Evolutionary conservation across 2,888 invertebrate genomes (phyloP).

Genomic region (Steromphala cineraria): DNA sequence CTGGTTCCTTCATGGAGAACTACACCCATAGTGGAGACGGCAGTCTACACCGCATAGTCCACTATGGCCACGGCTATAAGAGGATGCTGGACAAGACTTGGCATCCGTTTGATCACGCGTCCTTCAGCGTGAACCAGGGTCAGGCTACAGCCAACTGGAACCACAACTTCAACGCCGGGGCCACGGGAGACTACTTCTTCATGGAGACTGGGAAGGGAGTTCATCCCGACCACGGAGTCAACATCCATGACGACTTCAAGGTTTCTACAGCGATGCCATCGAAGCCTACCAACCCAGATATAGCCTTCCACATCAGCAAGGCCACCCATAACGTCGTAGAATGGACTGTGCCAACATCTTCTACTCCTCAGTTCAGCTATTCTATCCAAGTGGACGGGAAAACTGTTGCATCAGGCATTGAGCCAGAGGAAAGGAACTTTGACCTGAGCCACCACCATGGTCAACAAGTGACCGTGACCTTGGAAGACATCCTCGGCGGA

Average conservation of each 20-base stretch:
- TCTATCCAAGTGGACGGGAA: constrained; percentile 37
- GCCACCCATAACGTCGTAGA: constrained; percentile 29
- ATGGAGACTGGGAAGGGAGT: constrained; percentile 52
- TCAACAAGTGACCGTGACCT: background rate
- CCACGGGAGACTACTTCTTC: constrained; percentile 30
- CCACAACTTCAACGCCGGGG: constrained; percentile 41
- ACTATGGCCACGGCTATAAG: constrained; percentile 48
- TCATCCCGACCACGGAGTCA: constrained; percentile 31
- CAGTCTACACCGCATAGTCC: constrained; percentile 38
- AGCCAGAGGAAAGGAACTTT: constrained; percentile 6
- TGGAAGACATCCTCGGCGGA: background rate
- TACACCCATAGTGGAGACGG: constrained; percentile 46
- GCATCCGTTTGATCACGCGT: constrained; percentile 43
- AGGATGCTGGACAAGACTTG: constrained; percentile 37
- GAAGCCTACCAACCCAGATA: constrained; percentile 36
- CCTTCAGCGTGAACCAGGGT: constrained; percentile 45
- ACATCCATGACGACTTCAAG: constrained; percentile 27
- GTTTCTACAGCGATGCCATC: constrained; percentile 17
- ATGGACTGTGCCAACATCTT: constrained; percentile 44
- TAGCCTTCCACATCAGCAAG: constrained; percentile 36
- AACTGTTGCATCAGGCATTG: constrained; percentile 2
- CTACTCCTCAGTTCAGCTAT: constrained; percentile 48
- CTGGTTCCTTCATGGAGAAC: constrained; percentile 53
- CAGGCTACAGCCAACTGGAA: constrained; percentile 35
- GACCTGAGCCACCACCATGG: background rate